Evolutionary conservation across 2,888 invertebrate species (phyloP), one percentile per base, ranked within the genome.

Genomic region (Alsophila aescularia): DNA sequence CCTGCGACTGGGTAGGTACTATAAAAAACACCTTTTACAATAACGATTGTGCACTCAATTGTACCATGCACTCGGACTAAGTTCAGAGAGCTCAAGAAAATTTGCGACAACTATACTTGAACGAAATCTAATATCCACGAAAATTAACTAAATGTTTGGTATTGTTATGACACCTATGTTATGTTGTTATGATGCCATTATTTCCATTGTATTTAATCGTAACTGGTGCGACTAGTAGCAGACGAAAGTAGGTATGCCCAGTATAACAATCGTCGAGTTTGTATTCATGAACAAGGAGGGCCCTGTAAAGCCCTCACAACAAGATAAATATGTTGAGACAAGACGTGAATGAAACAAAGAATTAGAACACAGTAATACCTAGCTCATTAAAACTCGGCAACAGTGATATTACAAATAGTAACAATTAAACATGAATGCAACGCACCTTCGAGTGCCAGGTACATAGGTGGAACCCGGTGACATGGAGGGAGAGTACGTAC

Each of bases 391-490:
- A 50, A 41, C 29, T 35, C 42, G n/a, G 13, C 4, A 31, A 52
- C 6, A 24, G 51, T 48, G 41, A 55, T 55, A 53, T 48, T 51
- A 42, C 32, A 12, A 48, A 31, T 48, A 42, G 43, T 57, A 43
- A n/a, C n/a, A n/a, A n/a, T n/a, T 67, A 54, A 76, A 58, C 66
- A 50, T 41, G 42, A 68, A 70, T 76, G 73, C 71, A 76, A 84
- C 87, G 71, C 79, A 89, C 90, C 89, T 90, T 85, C 73, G 70
- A 77, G 79, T 75, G 72, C 79, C 89, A 87, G 90, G 87, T 84
- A 87, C 77, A 81, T 83, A 87, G 87, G 86, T 87, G 78, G 77
- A 85, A 80, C 86, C 83, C 87, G 87, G 89, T 88, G 86, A 83
- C 84, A 85, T 84, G 77, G 77, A 80, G 73, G 78, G n/a, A n/a